Percentiles rank a stretch among this genome's conserved stretches.
phyloP scores from a whole-genome alignment of 1,140 invertebrate species.

The Steinernema khuongi region DNA sequence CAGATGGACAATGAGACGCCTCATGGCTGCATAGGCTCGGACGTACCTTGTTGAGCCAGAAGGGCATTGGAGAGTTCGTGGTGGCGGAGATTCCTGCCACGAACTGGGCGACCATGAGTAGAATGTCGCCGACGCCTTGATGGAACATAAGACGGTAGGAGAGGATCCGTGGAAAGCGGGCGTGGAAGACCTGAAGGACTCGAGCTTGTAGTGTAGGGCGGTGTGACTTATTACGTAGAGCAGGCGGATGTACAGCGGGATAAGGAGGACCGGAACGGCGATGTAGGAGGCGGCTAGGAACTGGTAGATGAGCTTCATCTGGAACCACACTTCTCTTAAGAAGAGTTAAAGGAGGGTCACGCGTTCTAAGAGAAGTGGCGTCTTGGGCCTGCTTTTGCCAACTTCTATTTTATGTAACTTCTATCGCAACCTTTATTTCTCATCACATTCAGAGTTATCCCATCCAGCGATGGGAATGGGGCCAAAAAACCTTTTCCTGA shows the following conservation, averaged over 20 bases:
- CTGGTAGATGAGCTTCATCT: too few relatives aligned
- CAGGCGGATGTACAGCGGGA: background rate
- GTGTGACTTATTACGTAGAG: background rate
- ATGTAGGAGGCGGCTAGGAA: too few relatives aligned
- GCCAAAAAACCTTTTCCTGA: too few relatives aligned
- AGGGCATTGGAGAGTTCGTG: background rate
- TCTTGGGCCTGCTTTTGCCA: too few relatives aligned
- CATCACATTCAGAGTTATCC: too few relatives aligned
- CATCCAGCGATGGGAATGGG: too few relatives aligned
- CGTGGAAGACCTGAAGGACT: background rate
- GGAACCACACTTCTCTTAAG: too few relatives aligned
- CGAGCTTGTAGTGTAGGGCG: background rate
- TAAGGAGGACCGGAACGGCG: too few relatives aligned
- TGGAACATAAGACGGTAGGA: constrained; percentile 5
- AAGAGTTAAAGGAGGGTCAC: too few relatives aligned
- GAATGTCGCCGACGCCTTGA: background rate
- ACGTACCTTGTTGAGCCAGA: background rate
- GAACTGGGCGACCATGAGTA: background rate
- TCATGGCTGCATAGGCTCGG: background rate
- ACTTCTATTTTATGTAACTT: too few relatives aligned
- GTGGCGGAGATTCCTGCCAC: background rate
- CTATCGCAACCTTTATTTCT: too few relatives aligned
- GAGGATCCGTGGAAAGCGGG: background rate
- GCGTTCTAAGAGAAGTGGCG: too few relatives aligned
- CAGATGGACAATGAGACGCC: background rate